These are phyloP conservation scores for Glyphotaelius pellucidus DNA, from an alignment of 2,888 invertebrate genomes.

Conservation along the genomic window DNA sequence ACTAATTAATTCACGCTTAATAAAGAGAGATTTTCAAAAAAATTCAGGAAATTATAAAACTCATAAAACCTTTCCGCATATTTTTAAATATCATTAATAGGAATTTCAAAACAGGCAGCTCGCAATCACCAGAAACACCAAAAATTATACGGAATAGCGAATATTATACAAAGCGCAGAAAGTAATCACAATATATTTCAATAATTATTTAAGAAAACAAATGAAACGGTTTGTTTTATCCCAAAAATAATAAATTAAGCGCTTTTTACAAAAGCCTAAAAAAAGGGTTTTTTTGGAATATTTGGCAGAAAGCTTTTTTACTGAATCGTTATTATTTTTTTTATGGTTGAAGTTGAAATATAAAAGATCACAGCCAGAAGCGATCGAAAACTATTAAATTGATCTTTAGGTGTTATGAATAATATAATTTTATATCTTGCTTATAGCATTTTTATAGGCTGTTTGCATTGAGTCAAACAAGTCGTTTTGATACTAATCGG, in stretches of 20 bases:
- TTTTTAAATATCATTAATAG: constrained; percentile 15
- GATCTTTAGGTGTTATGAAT: no score
- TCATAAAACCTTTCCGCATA: constrained; percentile 5
- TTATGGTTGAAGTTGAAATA: no score
- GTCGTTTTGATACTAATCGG: no score
- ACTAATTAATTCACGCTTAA: neutral
- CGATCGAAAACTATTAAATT: no score
- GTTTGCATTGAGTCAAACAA: no score
- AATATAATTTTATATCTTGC: no score
- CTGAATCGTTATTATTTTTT: no score
- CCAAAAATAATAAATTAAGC: neutral
- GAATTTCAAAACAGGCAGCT: constrained; percentile 11
- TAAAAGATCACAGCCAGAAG: no score
- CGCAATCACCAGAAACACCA: neutral
- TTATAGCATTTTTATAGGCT: no score
- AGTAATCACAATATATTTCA: constrained; percentile 33
- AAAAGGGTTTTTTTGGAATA: neutral
- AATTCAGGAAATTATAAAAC: constrained; percentile 22
- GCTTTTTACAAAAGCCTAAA: neutral
- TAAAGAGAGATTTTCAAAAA: neutral
- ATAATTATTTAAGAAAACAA: constrained; percentile 4
- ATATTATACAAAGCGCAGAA: neutral
- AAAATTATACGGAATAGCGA: neutral
- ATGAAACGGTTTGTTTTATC: neutral
- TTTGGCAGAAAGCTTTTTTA: no score